These are phyloP conservation scores for Heliconius ethilla DNA, from an alignment of 2,888 invertebrate species.

Conservation along the genomic window DNA sequence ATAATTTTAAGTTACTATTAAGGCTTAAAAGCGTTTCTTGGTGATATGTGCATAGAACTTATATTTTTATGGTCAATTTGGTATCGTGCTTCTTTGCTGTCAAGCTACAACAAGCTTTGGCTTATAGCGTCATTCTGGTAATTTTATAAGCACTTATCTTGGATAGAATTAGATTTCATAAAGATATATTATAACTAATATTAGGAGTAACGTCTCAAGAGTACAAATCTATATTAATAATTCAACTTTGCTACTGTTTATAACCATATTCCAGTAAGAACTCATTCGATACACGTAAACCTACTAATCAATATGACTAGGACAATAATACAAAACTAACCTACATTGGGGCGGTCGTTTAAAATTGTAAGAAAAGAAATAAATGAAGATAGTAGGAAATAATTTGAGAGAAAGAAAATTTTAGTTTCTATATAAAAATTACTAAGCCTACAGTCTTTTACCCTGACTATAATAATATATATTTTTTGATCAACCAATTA, in stretches of 20 bases:
- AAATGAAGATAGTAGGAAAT: not conserved
- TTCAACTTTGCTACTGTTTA: not conserved
- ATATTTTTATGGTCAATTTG: slow-evolving; percentile 6
- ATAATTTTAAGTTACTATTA: not conserved
- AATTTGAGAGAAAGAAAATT: not conserved
- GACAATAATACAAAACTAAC: slow-evolving; percentile 17
- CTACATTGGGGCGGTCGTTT: slow-evolving; percentile 40
- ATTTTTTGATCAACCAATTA: slow-evolving; percentile 16
- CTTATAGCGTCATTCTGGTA: not conserved
- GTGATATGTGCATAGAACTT: slow-evolving; percentile 36
- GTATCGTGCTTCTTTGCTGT: slow-evolving; percentile 5
- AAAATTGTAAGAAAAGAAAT: not conserved
- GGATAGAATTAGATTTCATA: not conserved
- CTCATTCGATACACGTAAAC: not conserved
- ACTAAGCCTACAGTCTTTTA: slow-evolving; percentile 27
- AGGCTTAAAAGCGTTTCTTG: slow-evolving; percentile 8
- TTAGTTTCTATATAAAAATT: slow-evolving; percentile 20
- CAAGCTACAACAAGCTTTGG: slow-evolving; percentile 2
- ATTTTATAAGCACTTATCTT: slow-evolving; percentile 11
- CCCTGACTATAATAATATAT: slow-evolving; percentile 34
- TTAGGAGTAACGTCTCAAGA: slow-evolving; percentile 6
- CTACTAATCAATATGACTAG: slow-evolving; percentile 34
- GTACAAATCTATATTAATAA: not conserved
- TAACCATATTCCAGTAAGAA: not conserved
- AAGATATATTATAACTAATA: not conserved